phyloP scores from a whole-genome alignment of 2,888 invertebrate species.

The Encarsia formosa region DNA sequence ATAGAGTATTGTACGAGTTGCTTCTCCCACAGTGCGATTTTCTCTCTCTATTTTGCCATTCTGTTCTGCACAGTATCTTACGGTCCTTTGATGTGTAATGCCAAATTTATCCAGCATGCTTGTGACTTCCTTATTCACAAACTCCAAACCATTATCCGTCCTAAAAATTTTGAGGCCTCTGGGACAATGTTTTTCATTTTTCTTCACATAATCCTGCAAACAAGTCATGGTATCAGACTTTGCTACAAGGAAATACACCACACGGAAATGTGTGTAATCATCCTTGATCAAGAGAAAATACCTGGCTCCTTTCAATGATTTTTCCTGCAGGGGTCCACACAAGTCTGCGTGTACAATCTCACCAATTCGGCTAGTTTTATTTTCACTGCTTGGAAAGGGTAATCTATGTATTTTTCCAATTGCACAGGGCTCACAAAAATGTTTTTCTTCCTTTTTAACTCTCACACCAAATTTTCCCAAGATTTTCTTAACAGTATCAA shows the following conservation, averaged over 20 bases:
- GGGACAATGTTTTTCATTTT: background rate
- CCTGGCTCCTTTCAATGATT: constrained; percentile 30
- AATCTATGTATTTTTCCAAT: constrained; percentile 31
- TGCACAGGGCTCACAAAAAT: constrained; percentile 31
- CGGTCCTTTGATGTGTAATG: background rate
- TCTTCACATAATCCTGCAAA: background rate
- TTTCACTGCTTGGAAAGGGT: constrained; percentile 4
- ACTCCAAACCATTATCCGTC: background rate
- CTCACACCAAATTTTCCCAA: constrained; percentile 14
- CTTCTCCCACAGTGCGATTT: background rate
- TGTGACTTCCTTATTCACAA: background rate
- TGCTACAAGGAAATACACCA: background rate
- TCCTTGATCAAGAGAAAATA: constrained; percentile 32
- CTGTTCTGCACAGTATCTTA: background rate
- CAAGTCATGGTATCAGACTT: background rate
- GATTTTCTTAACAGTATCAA: constrained; percentile 12
- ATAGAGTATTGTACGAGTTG: constrained; percentile 22
- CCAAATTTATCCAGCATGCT: background rate
- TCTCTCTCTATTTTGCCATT: background rate
- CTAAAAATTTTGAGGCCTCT: background rate
- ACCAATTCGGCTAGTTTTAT: constrained; percentile 5
- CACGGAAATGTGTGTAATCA: too few species aligned
- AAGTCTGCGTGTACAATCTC: constrained; percentile 29
- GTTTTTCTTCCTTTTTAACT: constrained; percentile 3
- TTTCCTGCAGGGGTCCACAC: constrained; percentile 21